Percentiles rank a stretch among this genome's conserved stretches.
Evolutionary conservation across 2,797 vertebrate genomes (phyloP).

Genomic region (Chromobotia macracanthus): DNA sequence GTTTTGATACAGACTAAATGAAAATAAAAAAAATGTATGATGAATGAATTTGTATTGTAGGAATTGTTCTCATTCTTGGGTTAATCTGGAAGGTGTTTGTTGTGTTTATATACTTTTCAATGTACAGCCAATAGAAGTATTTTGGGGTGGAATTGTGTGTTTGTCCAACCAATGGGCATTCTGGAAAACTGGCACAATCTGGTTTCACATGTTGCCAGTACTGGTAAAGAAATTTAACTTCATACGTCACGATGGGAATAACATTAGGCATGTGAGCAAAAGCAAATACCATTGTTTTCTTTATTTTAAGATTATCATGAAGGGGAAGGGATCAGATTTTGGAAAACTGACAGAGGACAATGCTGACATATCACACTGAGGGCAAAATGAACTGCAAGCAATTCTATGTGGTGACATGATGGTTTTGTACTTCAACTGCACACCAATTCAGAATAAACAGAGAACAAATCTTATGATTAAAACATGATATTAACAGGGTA

Average conservation of each 20-base stretch:
- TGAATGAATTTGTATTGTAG: not conserved
- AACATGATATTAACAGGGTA: not conserved
- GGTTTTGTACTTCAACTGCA: slow-evolving; percentile 25
- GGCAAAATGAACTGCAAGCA: not conserved
- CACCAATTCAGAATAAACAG: slow-evolving; percentile 8
- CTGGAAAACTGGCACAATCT: not conserved
- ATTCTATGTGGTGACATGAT: not conserved
- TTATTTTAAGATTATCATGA: slow-evolving; percentile 44
- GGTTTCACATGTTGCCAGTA: too few relatives aligned
- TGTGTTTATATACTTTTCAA: too few relatives aligned
- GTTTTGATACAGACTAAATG: slow-evolving; percentile 34
- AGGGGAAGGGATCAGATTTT: not conserved
- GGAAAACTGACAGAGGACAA: slow-evolving; percentile 20
- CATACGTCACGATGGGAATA: not conserved
- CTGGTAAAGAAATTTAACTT: not conserved
- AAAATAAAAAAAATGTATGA: not conserved
- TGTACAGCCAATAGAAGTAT: too few relatives aligned
- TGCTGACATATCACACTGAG: slow-evolving; percentile 18
- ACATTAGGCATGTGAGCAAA: not conserved
- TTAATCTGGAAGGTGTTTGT: not conserved
- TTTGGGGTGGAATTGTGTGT: not conserved
- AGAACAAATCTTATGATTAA: not conserved
- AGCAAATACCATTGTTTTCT: slow-evolving; percentile 27
- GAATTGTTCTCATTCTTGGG: not conserved
- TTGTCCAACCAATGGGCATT: not conserved